These are phyloP conservation scores for Lethrus apterus DNA, from an alignment of 1,140 invertebrate genomes.

Conservation along the genomic window DNA sequence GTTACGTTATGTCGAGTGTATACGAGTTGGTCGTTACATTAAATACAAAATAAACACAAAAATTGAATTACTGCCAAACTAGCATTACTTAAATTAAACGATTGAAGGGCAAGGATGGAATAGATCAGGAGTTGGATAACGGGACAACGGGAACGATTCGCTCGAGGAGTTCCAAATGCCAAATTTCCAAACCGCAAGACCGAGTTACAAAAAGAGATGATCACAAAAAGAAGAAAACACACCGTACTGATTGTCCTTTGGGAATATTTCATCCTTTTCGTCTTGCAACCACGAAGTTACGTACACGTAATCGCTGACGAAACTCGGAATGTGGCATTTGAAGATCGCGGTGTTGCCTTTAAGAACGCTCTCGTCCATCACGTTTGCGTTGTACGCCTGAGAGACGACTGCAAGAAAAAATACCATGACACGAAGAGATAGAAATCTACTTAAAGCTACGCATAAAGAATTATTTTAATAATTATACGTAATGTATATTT, in stretches of 20 bases:
- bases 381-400: conserved; percentile 80
- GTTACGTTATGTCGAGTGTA: no score
- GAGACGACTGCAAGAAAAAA: conserved; percentile 69
- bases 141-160: conserved; percentile 15
- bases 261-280: conserved; percentile 57
- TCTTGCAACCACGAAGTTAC: conserved; percentile 80
- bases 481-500: no score
- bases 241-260: conserved; percentile 58
- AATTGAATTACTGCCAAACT: no score
- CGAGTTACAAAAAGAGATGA: neutral
- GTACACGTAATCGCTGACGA: conserved; percentile 80
- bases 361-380: conserved; percentile 85
- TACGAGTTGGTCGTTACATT: no score
- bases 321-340: conserved; percentile 88
- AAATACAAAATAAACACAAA: no score
- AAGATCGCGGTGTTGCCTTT: conserved; percentile 82
- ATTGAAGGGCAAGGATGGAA: conserved; percentile 20
- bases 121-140: conserved; percentile 20
- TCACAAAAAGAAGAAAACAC: conserved; percentile 34
- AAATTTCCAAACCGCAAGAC: conserved; percentile 16
- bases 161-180: conserved; percentile 37
- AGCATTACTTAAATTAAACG: no score
- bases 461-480: no score
- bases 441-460: no score
- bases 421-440: conserved; percentile 6